phyloP scores from a whole-genome alignment of 2,888 invertebrate genomes.

The Phania funesta region DNA sequence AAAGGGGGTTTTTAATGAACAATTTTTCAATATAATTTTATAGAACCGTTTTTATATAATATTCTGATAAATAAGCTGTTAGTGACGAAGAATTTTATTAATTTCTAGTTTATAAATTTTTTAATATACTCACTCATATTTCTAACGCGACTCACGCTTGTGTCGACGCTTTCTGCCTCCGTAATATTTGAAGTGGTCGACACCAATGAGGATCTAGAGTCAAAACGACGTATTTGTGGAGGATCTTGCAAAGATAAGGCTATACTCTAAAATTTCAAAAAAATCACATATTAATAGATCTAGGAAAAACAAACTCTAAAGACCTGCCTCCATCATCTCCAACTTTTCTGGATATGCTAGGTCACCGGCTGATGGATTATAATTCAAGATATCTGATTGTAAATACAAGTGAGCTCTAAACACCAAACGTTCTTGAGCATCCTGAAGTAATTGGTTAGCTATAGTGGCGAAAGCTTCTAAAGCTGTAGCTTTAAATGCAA shows the following conservation, averaged over 20 bases:
- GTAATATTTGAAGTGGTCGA: constrained; percentile 86
- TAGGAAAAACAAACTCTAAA: background rate
- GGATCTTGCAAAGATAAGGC: constrained; percentile 84
- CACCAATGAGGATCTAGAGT: constrained; percentile 85
- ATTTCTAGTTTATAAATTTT: background rate
- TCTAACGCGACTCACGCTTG: constrained; percentile 74
- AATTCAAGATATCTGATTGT: constrained; percentile 92
- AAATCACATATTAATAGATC: background rate
- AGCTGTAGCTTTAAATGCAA: constrained; percentile 82
- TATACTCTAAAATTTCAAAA: constrained; percentile 82
- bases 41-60: too few species aligned
- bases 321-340: constrained; percentile 94
- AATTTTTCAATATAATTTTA: too few species aligned
- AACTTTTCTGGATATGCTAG: constrained; percentile 98
- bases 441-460: constrained; percentile 91
- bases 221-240: constrained; percentile 82
- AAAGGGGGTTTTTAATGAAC: too few species aligned
- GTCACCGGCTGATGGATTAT: constrained; percentile 95
- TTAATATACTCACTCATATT: constrained; percentile 75
- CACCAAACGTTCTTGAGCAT: constrained; percentile 97
- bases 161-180: constrained; percentile 85
- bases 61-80: too few species aligned
- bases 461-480: constrained; percentile 88
- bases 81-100: too few species aligned
- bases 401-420: constrained; percentile 97